A percentile compares a stretch with the other conserved stretches of the same genome.
Evolutionary conservation across 2,888 invertebrate species (phyloP).

Genomic region (Tromatobia lineatoria): DNA sequence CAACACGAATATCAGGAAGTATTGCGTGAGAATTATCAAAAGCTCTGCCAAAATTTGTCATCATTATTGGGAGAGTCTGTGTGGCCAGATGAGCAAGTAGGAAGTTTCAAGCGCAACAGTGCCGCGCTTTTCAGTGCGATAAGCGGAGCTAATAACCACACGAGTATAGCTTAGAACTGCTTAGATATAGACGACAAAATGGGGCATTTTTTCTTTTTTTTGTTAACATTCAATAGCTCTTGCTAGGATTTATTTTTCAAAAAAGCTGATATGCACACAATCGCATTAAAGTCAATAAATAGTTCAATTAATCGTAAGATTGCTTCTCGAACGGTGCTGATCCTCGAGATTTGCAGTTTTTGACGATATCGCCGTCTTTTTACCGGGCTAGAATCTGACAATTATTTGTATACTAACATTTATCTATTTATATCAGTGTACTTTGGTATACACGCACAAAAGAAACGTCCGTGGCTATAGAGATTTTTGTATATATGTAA

Average conservation of each 20-base stretch:
- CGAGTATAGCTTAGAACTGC: slow-evolving; percentile 90
- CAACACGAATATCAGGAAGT: slow-evolving; percentile 97
- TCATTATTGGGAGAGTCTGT: slow-evolving; percentile 91
- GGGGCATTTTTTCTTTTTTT: slow-evolving; percentile 38
- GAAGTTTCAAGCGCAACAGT: slow-evolving; percentile 91
- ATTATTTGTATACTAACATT: slow-evolving; percentile 60
- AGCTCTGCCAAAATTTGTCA: slow-evolving; percentile 92
- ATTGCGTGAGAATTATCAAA: slow-evolving; percentile 94
- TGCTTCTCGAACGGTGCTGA: neutral
- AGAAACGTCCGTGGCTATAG: slow-evolving; percentile 46
- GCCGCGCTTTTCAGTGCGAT: slow-evolving; percentile 92
- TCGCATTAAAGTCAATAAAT: slow-evolving; percentile 68
- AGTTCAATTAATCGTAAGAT: slow-evolving; percentile 60
- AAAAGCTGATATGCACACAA: slow-evolving; percentile 38
- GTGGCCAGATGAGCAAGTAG: slow-evolving; percentile 88
- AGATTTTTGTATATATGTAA: slow-evolving; percentile 53
- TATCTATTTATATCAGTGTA: slow-evolving; percentile 38
- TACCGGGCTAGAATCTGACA: slow-evolving; percentile 34
- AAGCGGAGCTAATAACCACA: slow-evolving; percentile 92
- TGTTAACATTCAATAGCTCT: slow-evolving; percentile 32
- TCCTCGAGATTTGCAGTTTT: slow-evolving; percentile 18
- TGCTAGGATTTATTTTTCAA: slow-evolving; percentile 50
- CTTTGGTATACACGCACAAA: slow-evolving; percentile 53
- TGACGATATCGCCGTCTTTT: slow-evolving; percentile 27
- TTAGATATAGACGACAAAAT: slow-evolving; percentile 39